These are phyloP conservation scores for Drosophila novamexicana DNA, from an alignment of 1,140 invertebrate species.

Conservation along the genomic window DNA sequence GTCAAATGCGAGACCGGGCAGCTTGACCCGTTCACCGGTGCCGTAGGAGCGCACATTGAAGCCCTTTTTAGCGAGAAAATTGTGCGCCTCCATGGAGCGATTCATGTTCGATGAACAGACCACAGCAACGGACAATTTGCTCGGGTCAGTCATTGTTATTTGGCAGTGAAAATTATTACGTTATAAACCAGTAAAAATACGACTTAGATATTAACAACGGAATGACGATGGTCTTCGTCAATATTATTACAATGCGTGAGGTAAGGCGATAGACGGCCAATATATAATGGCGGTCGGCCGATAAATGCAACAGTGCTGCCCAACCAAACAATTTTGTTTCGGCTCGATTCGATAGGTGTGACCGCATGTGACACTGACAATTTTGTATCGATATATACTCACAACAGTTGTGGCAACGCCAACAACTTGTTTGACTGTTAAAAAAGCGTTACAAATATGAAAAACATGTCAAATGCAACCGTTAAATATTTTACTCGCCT, in stretches of 20 bases:
- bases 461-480: neutral
- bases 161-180: conserved; percentile 59
- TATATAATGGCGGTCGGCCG: conserved; percentile 3
- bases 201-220: conserved; percentile 16
- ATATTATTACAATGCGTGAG: conserved; percentile 14
- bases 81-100: conserved; percentile 99
- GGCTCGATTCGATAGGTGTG: neutral
- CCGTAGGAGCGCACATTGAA: conserved; percentile 98
- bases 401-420: conserved; percentile 4
- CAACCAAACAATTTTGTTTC: too few relatives aligned
- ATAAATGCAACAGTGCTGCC: conserved; percentile 1
- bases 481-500: too few relatives aligned
- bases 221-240: conserved; percentile 31
- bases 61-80: conserved; percentile 97
- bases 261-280: neutral
- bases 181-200: conserved; percentile 30
- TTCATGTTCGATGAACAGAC: conserved; percentile 99
- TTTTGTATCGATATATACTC: neutral
- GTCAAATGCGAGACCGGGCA: conserved; percentile 97
- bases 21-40: conserved; percentile 98
- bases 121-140: conserved; percentile 93
- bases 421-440: neutral
- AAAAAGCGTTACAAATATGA: conserved; percentile 4
- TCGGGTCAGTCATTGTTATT: conserved; percentile 71
- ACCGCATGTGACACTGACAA: neutral